Base-by-base conservation (phyloP, 2,797 vertebrate genomes). In the Pygocentrus nattereri region DNA sequence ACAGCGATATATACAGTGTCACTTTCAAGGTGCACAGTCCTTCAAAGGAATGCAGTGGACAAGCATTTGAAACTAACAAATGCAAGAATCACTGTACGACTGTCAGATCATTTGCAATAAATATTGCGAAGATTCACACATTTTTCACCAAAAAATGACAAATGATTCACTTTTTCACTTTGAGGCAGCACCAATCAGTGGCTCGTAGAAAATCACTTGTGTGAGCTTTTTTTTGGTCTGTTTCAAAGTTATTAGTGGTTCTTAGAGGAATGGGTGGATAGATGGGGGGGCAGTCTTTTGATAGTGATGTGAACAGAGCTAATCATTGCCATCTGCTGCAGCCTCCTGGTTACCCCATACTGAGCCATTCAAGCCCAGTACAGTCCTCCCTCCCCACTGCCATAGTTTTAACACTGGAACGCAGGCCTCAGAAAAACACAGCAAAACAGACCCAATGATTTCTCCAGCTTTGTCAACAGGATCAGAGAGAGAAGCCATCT, bases 251-350 rank as follows among this genome's bases (percentile, higher is more conserved):
- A 47, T 81, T 82, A 74, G 77, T 65, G 49, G 69, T 78, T 67
- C 58, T 78, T 76, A 84, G 79, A 81, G 85, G 78, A 84, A 68
- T 56, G 67, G 70, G 80, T 85, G 79, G 70, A 73, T 90, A 78
- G 64, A 90, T 59, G 52, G 65, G 78, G 44, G 86, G 89, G 74
- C 88, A 88, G 47, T 50, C 82, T 85, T 84, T 87, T 85, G 82
- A 87, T 84, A 89, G 82, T 83, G 88, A 85, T 89, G 89, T 88
- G 88, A 88, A 84, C 84, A 83, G 80, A 89, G 92, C 93, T 91
- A 93, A 93, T 93, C 91, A 90, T 91, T 87, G 92, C 92, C 93
- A 94, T 94, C 94, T 94, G 93, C 91, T 91, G 92, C 91, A 89
- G 87, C 91, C 91, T 88, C 90, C 91, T 84, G 89, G 87, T 85